These are phyloP conservation scores for Dendrolimus pini DNA, from an alignment of 2,888 invertebrate species.

Conservation along the genomic window DNA sequence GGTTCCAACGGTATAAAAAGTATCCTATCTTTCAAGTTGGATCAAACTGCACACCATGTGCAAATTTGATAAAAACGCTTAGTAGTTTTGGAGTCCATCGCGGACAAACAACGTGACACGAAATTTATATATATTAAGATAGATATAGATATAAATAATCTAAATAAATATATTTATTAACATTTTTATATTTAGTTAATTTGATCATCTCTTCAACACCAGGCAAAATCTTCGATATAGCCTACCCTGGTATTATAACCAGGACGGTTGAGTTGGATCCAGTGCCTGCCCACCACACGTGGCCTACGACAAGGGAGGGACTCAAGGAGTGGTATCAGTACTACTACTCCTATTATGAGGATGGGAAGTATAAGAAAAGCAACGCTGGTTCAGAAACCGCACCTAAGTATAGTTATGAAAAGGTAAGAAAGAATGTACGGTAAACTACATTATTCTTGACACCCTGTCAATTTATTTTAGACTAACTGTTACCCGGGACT, in stretches of 20 bases:
- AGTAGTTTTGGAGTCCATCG: too few relatives aligned
- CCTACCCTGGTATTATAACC: slow-evolving; percentile 67
- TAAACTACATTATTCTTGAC: not conserved
- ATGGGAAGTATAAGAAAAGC: slow-evolving; percentile 32
- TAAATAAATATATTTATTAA: too few relatives aligned
- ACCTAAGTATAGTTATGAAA: slow-evolving; percentile 45
- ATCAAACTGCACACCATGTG: too few relatives aligned
- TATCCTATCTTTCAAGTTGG: too few relatives aligned
- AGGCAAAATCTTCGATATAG: slow-evolving; percentile 58
- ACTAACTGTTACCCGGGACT: too few relatives aligned
- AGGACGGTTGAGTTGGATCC: slow-evolving; percentile 59
- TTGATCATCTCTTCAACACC: not conserved
- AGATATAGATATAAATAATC: too few relatives aligned
- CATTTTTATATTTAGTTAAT: too few relatives aligned
- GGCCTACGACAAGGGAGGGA: slow-evolving; percentile 19
- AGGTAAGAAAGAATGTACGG: slow-evolving; percentile 24
- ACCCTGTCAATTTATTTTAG: too few relatives aligned
- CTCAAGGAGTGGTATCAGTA: slow-evolving; percentile 45
- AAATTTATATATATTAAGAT: too few relatives aligned
- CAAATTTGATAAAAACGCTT: too few relatives aligned
- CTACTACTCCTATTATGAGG: slow-evolving; percentile 47
- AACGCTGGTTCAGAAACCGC: slow-evolving; percentile 34
- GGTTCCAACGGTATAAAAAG: too few relatives aligned
- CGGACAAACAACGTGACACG: too few relatives aligned
- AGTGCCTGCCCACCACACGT: slow-evolving; percentile 36